Conservation (phyloP, 2,888 invertebrate species). For the Drosophila lacicola region DNA sequence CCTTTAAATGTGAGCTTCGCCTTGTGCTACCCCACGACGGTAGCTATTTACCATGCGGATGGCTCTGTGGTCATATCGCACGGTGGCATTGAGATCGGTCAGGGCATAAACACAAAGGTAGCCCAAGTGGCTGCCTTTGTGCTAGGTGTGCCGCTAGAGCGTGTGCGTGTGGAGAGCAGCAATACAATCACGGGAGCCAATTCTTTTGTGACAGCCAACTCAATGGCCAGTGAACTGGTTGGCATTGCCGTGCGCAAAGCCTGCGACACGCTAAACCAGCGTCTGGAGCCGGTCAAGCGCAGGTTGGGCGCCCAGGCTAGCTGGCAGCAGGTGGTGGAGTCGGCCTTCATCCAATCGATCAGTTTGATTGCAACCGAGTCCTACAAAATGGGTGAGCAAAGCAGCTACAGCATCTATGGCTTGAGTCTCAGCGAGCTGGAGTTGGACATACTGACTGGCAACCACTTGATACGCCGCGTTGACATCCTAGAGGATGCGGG, state of each 20-base stretch:
- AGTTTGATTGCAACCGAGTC: conserved; percentile 88
- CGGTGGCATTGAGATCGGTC: conserved; percentile 92
- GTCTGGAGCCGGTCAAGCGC: conserved; percentile 87
- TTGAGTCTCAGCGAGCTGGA: conserved; percentile 89
- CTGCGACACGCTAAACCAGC: conserved; percentile 87
- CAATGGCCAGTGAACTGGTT: conserved; percentile 88
- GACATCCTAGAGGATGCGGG: conserved; percentile 91
- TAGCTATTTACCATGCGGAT: conserved; percentile 90
- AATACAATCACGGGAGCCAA: conserved; percentile 86
- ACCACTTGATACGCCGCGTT: conserved; percentile 88
- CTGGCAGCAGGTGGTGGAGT: conserved; percentile 86
- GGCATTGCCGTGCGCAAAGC: conserved; percentile 87
- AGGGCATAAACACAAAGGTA: conserved; percentile 89
- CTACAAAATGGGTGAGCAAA: conserved; percentile 86
- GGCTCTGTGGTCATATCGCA: conserved; percentile 90
- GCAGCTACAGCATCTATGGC: conserved; percentile 88
- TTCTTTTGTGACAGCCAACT: conserved; percentile 87
- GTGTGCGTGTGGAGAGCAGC: conserved; percentile 49
- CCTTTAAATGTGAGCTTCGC: conserved; percentile 35
- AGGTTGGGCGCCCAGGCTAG: conserved; percentile 77
- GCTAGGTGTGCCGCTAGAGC: conserved; percentile 86
- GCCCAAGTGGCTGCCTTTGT: conserved; percentile 91
- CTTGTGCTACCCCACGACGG: conserved; percentile 86
- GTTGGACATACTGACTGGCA: conserved; percentile 92
- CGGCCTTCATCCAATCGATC: conserved; percentile 78